A percentile compares a stretch with the other conserved stretches of the same genome.
Conservation (phyloP, 2,888 invertebrate genomes). For the Acheta domesticus region DNA sequence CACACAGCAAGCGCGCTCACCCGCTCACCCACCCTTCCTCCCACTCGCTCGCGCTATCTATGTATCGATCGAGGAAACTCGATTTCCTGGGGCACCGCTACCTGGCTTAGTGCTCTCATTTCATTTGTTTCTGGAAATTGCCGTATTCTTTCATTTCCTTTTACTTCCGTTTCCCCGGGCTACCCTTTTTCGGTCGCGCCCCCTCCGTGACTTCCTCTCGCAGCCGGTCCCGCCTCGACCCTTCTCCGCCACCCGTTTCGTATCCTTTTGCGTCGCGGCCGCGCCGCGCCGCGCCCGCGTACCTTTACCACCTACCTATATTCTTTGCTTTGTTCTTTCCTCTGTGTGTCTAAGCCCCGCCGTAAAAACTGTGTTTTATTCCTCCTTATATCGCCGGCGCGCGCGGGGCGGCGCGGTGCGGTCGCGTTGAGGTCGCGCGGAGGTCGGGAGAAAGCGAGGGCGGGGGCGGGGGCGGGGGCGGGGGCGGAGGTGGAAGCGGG, state of each 20-base stretch:
- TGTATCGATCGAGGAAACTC: slow-evolving; percentile 29
- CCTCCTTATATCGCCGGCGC: background rate
- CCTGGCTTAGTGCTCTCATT: slow-evolving; percentile 32
- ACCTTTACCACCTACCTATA: background rate
- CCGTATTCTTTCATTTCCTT: slow-evolving; percentile 36
- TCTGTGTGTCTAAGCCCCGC: background rate
- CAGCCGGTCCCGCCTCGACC: background rate
- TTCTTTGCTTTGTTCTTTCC: background rate
- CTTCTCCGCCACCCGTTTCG: background rate
- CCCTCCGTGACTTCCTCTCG: background rate
- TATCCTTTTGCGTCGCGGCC: background rate
- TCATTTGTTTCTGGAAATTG: slow-evolving; percentile 34
- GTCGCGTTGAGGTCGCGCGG: too few species aligned
- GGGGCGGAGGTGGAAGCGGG: background rate
- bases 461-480: too few species aligned
- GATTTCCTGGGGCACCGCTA: slow-evolving; percentile 29
- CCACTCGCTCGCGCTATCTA: slow-evolving; percentile 1
- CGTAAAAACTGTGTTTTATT: background rate
- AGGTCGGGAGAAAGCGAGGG: too few species aligned
- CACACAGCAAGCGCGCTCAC: background rate
- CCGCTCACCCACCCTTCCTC: background rate
- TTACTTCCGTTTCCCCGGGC: background rate
- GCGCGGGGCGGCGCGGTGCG: too few species aligned
- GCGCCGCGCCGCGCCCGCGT: background rate
- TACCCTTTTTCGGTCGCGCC: background rate